Conservation (phyloP, 2,797 vertebrate species). For the Hyperoplus lanceolatus region DNA sequence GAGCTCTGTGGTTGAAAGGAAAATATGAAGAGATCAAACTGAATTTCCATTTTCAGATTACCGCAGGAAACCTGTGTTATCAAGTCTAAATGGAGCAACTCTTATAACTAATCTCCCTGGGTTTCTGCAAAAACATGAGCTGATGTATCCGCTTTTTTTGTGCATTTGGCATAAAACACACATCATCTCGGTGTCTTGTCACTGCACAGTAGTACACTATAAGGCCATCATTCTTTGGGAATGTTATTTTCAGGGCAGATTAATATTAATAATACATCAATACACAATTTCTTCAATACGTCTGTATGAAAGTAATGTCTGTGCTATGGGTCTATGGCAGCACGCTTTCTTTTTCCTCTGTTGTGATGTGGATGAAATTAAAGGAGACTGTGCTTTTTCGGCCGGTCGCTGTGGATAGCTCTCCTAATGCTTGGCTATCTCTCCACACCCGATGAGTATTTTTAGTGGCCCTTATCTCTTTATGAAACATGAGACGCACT, state of each 20-base stretch:
- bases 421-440: slow-evolving; percentile 70
- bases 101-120: not conserved
- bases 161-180: not conserved
- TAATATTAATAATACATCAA: slow-evolving; percentile 27
- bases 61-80: not conserved
- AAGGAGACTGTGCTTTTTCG: slow-evolving; percentile 51
- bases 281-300: slow-evolving; percentile 30
- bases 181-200: not conserved
- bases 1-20: not conserved
- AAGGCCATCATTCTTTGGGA: not conserved
- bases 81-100: slow-evolving; percentile 9
- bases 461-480: slow-evolving; percentile 77
- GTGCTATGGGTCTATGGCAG: slow-evolving; percentile 11
- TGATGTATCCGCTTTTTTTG: not conserved
- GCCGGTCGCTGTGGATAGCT: slow-evolving; percentile 62
- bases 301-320: slow-evolving; percentile 34
- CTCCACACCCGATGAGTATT: slow-evolving; percentile 62
- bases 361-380: slow-evolving; percentile 62
- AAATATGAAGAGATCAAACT: slow-evolving; percentile 5
- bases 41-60: slow-evolving; percentile 29
- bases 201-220: not conserved
- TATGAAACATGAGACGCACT: slow-evolving; percentile 72
- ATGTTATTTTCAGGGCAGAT: slow-evolving; percentile 18
- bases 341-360: slow-evolving; percentile 20
- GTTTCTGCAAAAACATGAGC: not conserved